Evolutionary conservation across 2,797 vertebrate genomes (phyloP).

Genomic region (Geotrypetes seraphini): DNA sequence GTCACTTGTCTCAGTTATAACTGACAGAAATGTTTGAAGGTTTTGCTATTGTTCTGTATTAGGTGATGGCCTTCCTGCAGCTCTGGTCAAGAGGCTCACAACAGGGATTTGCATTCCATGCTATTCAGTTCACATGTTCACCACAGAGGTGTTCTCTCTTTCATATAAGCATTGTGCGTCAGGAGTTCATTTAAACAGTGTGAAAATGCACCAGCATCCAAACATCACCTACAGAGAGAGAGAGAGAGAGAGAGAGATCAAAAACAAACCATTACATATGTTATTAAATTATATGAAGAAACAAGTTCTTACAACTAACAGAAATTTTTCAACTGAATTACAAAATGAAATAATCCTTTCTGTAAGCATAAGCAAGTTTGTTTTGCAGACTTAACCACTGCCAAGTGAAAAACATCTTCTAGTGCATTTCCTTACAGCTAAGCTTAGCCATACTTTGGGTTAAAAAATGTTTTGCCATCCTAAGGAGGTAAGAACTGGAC

Average conservation of each 20-base stretch:
- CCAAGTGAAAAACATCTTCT: no score
- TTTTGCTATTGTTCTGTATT: no score
- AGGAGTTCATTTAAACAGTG: slow-evolving; percentile 9
- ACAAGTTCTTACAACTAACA: slow-evolving; percentile 21
- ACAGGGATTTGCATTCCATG: background rate
- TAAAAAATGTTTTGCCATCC: no score
- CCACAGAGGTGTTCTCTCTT: background rate
- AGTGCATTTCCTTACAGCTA: no score
- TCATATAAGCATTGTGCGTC: slow-evolving; percentile 10
- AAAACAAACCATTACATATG: slow-evolving; percentile 11
- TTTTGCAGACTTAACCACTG: slow-evolving; percentile 28
- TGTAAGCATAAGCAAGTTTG: slow-evolving; percentile 29
- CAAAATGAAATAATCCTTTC: no score
- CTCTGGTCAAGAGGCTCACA: background rate
- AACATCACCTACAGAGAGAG: slow-evolving; percentile 18
- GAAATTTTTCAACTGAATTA: no score
- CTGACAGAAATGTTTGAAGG: background rate
- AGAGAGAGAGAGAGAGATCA: no score
- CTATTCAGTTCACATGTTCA: slow-evolving; percentile 2
- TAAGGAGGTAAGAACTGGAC: no score
- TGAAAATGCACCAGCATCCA: background rate
- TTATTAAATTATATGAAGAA: slow-evolving; percentile 4
- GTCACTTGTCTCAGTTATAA: background rate
- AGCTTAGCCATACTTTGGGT: no score
- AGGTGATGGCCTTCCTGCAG: background rate